phyloP scores from a whole-genome alignment of 2,113 vertebrate species.

The Nanorana parkeri region DNA sequence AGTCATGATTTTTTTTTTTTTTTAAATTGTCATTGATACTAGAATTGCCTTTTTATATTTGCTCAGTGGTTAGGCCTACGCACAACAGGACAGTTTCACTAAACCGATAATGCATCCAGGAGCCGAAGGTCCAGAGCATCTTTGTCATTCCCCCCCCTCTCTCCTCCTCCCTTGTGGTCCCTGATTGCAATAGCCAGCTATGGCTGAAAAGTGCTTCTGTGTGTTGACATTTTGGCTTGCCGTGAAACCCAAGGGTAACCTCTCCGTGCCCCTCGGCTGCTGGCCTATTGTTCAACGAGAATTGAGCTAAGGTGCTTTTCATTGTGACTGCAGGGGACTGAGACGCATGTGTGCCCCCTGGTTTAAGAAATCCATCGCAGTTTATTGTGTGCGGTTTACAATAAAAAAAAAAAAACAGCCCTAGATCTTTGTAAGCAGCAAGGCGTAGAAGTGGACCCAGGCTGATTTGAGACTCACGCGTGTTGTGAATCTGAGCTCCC shows the following conservation, averaged over 20 bases:
- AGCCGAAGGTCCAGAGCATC: background rate
- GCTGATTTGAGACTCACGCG: too few relatives aligned
- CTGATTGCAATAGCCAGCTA: background rate
- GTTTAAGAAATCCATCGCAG: conserved; percentile 65
- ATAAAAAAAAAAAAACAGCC: background rate
- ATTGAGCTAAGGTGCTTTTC: conserved; percentile 72
- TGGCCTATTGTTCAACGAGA: conserved; percentile 77
- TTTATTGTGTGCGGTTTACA: conserved; percentile 63
- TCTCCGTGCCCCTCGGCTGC: conserved; percentile 62
- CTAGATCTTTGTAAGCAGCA: background rate
- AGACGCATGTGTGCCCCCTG: conserved; percentile 58
- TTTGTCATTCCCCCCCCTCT: background rate
- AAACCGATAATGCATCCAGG: conserved; percentile 8
- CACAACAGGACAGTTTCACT: background rate
- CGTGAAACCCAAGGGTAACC: conserved; percentile 66
- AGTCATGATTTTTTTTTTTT: background rate
- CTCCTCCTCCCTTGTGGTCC: background rate
- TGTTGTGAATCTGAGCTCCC: too few relatives aligned
- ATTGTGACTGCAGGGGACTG: conserved; percentile 62
- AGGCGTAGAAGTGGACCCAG: background rate
- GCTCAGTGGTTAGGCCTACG: conserved; percentile 10
- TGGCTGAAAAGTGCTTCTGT: conserved; percentile 48
- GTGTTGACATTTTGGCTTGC: conserved; percentile 61
- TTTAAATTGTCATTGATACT: background rate
- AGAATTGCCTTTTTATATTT: background rate